Percentiles rank a stretch among this genome's conserved stretches.
Conservation (phyloP, 2,797 vertebrate genomes). For the Galaxias olidus region DNA sequence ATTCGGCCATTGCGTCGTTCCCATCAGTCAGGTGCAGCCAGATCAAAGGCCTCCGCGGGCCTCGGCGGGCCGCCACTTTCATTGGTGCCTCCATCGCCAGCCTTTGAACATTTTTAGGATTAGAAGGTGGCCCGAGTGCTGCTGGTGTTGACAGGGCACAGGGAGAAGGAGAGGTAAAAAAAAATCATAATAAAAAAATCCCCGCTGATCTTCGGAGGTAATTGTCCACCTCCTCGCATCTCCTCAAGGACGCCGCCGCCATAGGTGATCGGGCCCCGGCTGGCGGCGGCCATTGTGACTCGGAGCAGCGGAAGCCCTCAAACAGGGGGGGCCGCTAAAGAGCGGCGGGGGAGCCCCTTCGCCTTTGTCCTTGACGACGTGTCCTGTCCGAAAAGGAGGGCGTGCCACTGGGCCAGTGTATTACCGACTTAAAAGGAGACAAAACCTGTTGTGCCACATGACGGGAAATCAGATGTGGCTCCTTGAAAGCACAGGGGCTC, state of each 20-base stretch:
- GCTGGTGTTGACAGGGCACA: constrained; percentile 54
- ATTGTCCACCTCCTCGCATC: constrained; percentile 59
- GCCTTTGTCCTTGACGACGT: constrained; percentile 65
- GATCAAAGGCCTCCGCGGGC: too few species aligned
- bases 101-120: too few species aligned
- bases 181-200: too few species aligned
- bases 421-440: constrained; percentile 38
- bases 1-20: too few species aligned
- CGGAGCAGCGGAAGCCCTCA: constrained; percentile 52
- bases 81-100: too few species aligned
- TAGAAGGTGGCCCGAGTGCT: too few species aligned
- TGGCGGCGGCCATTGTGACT: constrained; percentile 62
- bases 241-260: constrained; percentile 67
- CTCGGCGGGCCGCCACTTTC: too few species aligned
- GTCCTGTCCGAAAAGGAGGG: constrained; percentile 57
- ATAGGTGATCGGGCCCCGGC: constrained; percentile 56
- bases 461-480: constrained; percentile 72
- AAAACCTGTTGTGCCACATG: constrained; percentile 67
- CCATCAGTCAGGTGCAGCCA: too few species aligned
- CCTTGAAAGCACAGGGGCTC: constrained; percentile 7
- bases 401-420: constrained; percentile 75
- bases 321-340: constrained; percentile 56
- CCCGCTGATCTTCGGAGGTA: constrained; percentile 62
- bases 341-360: constrained; percentile 63
- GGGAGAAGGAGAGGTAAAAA: constrained; percentile 35